Conservation (phyloP, 2,113 vertebrate genomes). For the Meriones unguiculatus region DNA sequence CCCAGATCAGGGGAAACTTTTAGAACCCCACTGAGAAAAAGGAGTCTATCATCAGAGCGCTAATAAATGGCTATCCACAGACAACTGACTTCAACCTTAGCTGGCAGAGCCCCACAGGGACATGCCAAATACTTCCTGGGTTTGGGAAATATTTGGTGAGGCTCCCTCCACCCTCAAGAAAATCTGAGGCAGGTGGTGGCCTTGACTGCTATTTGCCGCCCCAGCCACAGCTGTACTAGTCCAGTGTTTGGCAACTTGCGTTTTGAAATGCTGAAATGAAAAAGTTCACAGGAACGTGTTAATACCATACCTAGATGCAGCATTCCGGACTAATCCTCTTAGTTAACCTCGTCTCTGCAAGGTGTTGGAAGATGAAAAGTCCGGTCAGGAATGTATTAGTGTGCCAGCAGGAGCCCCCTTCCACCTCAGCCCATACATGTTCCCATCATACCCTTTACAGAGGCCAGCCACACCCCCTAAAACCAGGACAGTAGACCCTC, state of each 20-base stretch:
- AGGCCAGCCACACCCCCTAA: background rate
- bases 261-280: background rate
- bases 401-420: background rate
- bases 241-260: background rate
- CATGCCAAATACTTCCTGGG: background rate
- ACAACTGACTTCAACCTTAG: too few relatives aligned
- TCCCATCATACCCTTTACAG: background rate
- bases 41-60: too few relatives aligned
- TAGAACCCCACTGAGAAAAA: too few relatives aligned
- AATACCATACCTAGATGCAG: background rate
- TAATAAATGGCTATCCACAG: too few relatives aligned
- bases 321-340: background rate
- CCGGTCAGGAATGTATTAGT: background rate
- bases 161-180: too few relatives aligned
- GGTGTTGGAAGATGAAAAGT: background rate
- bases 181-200: background rate
- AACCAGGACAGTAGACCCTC: background rate
- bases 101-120: too few relatives aligned
- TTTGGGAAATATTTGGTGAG: background rate
- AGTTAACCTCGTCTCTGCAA: background rate
- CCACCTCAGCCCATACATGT: background rate
- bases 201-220: background rate
- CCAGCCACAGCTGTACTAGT: too few relatives aligned
- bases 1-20: too few relatives aligned
- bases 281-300: background rate